Evolutionary conservation across 1,140 invertebrate genomes (phyloP).

Genomic region (Drosophila santomea): DNA sequence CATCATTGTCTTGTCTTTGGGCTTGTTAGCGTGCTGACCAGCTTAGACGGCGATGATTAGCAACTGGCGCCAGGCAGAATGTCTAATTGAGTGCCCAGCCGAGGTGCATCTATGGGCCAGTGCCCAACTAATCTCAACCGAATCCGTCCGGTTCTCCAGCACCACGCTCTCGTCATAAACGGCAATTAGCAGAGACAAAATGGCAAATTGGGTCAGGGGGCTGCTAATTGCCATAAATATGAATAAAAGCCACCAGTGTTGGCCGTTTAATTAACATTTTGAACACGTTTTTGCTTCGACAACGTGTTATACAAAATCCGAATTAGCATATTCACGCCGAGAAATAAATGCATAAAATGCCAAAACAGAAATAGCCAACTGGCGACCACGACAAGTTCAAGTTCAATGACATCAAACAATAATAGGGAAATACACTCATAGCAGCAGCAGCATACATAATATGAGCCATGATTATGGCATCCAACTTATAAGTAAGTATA

Average conservation of each 20-base stretch:
- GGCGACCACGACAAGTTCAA: conserved; percentile 69
- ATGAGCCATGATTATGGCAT: conserved; percentile 48
- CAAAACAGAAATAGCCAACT: conserved; percentile 47
- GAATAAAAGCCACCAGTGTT: conserved; percentile 64
- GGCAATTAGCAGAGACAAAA: conserved; percentile 41
- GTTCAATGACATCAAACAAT: conserved; percentile 80
- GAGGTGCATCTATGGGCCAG: conserved; percentile 15
- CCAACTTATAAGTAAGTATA: too few species aligned
- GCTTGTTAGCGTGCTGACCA: conserved; percentile 51
- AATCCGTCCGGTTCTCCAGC: conserved; percentile 1
- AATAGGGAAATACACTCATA: conserved; percentile 49
- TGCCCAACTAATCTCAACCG: not conserved
- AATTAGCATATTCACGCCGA: conserved; percentile 80
- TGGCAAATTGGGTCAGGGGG: conserved; percentile 64
- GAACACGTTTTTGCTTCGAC: conserved; percentile 71
- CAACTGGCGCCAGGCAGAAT: conserved; percentile 46
- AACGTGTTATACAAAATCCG: conserved; percentile 72
- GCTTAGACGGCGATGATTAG: conserved; percentile 57
- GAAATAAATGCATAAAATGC: conserved; percentile 68
- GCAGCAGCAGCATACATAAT: conserved; percentile 46
- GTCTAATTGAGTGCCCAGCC: conserved; percentile 34
- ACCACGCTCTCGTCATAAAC: conserved; percentile 19
- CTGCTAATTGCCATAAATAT: conserved; percentile 74
- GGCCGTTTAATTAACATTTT: conserved; percentile 74
- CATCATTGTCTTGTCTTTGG: conserved; percentile 40